A percentile compares a stretch with the other conserved stretches of the same genome.
These are phyloP conservation scores for Drosophila teissieri DNA, from an alignment of 1,140 invertebrate genomes.

Conservation along the genomic window DNA sequence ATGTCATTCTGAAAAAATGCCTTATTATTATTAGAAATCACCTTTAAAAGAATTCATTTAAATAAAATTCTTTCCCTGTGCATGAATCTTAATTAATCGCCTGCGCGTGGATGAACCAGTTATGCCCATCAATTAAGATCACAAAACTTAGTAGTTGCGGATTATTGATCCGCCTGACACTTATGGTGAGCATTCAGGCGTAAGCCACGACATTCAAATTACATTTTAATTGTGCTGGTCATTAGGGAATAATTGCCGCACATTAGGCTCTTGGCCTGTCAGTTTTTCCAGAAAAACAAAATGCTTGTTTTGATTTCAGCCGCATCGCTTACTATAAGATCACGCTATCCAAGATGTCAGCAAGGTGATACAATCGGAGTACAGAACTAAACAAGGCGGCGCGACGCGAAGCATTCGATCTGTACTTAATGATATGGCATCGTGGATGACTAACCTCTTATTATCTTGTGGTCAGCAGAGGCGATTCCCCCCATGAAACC, in stretches of 20 bases:
- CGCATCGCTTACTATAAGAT: conserved; percentile 15
- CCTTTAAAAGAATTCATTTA: neutral
- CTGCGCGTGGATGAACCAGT: conserved; percentile 11
- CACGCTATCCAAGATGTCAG: conserved; percentile 34
- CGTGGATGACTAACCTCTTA: conserved; percentile 22
- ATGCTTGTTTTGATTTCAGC: conserved; percentile 8
- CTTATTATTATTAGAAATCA: too few relatives aligned
- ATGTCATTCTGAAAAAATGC: neutral
- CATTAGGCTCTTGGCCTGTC: conserved; percentile 24
- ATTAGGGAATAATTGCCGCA: conserved; percentile 59
- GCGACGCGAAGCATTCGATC: conserved; percentile 8
- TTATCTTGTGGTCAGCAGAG: conserved; percentile 1
- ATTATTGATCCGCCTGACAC: conserved; percentile 41
- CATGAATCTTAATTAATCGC: conserved; percentile 7
- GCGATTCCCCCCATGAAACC: conserved; percentile 15
- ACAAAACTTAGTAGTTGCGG: conserved; percentile 8
- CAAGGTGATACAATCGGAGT: conserved; percentile 43
- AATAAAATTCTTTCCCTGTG: conserved; percentile 4
- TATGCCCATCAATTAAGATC: conserved; percentile 7
- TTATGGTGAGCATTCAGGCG: conserved; percentile 49
- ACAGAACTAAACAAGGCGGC: conserved; percentile 23
- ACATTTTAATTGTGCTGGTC: conserved; percentile 60
- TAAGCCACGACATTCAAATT: conserved; percentile 51
- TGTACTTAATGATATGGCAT: conserved; percentile 29
- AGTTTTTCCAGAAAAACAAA: conserved; percentile 31